These are phyloP conservation scores for Trissoscelio sp. DNA, from an alignment of 2,888 invertebrate species.

Conservation along the genomic window DNA sequence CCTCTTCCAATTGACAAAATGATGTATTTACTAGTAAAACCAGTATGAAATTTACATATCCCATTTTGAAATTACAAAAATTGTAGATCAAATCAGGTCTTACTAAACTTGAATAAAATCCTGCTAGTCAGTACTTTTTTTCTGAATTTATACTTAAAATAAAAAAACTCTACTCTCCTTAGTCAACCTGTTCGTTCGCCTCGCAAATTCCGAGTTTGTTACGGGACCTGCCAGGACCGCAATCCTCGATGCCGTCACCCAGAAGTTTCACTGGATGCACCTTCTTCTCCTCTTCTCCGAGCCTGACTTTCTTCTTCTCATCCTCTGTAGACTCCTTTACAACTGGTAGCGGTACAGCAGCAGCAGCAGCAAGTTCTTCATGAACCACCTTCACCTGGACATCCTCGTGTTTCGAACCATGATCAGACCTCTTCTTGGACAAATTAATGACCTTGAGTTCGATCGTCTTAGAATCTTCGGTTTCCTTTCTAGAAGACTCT, in stretches of 20 bases:
- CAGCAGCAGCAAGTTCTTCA: neutral
- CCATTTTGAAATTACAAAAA: no score
- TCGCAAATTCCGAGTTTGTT: conserved; percentile 88
- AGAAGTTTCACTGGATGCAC: conserved; percentile 84
- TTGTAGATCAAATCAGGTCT: no score
- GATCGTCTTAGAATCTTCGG: conserved; percentile 33
- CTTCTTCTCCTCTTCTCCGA: neutral
- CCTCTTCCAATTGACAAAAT: no score
- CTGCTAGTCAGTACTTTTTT: no score
- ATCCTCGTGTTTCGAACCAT: conserved; percentile 2
- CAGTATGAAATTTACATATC: no score
- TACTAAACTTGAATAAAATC: no score
- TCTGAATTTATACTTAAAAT: neutral
- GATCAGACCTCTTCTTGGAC: conserved; percentile 42
- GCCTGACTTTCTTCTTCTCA: neutral
- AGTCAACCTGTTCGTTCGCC: conserved; percentile 72
- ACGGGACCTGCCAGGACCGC: conserved; percentile 89
- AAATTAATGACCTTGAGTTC: conserved; percentile 57
- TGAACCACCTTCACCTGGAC: conserved; percentile 10
- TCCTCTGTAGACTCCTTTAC: neutral
- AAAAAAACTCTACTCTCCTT: conserved; percentile 12
- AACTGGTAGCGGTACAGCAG: neutral
- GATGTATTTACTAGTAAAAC: no score
- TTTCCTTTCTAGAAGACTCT: conserved; percentile 3
- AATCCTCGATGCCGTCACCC: conserved; percentile 88